Conservation (phyloP, 2,113 vertebrate genomes). For the Oryzias curvinotus region DNA sequence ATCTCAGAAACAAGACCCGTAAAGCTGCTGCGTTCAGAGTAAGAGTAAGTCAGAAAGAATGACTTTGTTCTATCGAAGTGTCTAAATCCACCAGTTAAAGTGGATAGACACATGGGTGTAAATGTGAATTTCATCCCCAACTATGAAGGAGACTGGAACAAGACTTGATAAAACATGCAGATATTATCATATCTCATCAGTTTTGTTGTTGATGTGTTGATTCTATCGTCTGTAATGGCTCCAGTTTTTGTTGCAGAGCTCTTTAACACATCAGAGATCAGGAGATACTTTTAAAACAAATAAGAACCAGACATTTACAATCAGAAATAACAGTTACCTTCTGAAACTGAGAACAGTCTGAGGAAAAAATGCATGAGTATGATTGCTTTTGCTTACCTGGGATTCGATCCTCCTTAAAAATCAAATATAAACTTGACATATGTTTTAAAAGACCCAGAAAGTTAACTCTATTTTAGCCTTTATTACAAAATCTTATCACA, state of each 20-base stretch:
- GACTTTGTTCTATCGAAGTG: slow-evolving; percentile 56
- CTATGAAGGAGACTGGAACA: too few relatives aligned
- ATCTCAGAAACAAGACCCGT: slow-evolving; percentile 63
- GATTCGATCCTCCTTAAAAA: background rate
- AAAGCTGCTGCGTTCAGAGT: slow-evolving; percentile 50
- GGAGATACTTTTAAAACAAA: too few relatives aligned
- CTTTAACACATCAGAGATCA: too few relatives aligned
- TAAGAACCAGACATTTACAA: too few relatives aligned
- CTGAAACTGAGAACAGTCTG: background rate
- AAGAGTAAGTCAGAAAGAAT: slow-evolving; percentile 70
- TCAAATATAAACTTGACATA: slow-evolving; percentile 3
- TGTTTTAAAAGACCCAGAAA: too few relatives aligned
- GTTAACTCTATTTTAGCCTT: background rate
- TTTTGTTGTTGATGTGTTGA: too few relatives aligned
- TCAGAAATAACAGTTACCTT: background rate
- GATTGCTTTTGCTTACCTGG: slow-evolving; percentile 8
- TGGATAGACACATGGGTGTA: slow-evolving; percentile 30
- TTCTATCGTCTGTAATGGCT: too few relatives aligned
- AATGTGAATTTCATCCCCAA: too few relatives aligned
- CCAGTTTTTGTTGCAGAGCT: too few relatives aligned
- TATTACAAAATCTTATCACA: background rate
- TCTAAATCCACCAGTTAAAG: slow-evolving; percentile 72
- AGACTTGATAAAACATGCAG: too few relatives aligned
- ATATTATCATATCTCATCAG: too few relatives aligned
- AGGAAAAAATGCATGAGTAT: background rate